A percentile compares a stretch with the other conserved stretches of the same genome.
These are phyloP conservation scores for Metopolophium dirhodum DNA, from an alignment of 1,140 invertebrate genomes.

Conservation along the genomic window DNA sequence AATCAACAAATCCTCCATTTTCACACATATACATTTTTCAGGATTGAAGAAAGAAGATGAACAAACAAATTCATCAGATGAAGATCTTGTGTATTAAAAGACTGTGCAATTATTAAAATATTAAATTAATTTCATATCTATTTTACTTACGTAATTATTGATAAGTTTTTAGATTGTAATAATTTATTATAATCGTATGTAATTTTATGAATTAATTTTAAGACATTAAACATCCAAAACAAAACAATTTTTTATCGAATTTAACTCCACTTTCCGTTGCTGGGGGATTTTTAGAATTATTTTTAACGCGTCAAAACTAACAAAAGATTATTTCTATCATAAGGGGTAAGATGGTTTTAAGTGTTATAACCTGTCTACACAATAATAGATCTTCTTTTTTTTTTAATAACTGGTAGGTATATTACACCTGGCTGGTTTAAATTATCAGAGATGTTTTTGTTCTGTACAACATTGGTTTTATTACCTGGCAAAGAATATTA, in stretches of 20 bases:
- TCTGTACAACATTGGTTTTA: not conserved
- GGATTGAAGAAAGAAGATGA: constrained; percentile 45
- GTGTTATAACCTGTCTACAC: not conserved
- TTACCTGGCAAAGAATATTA: not conserved
- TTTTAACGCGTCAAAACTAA: not conserved
- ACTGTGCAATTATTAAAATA: constrained; percentile 35
- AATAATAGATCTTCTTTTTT: not conserved
- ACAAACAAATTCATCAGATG: not conserved
- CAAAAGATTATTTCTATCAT: not conserved
- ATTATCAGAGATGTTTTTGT: not conserved
- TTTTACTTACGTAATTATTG: not conserved
- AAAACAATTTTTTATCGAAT: not conserved
- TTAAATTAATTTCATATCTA: constrained; percentile 10
- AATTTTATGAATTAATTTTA: not conserved
- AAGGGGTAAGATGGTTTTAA: not conserved
- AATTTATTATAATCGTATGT: not conserved
- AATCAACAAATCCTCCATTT: too few species aligned
- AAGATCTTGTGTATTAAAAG: constrained; percentile 28
- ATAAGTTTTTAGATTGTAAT: not conserved
- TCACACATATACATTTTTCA: not conserved
- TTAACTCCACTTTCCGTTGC: not conserved
- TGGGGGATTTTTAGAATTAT: not conserved
- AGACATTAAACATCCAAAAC: not conserved
- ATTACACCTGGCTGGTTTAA: not conserved
- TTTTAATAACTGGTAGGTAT: not conserved